These are phyloP conservation scores for Cliona cf. orientalis DNA, from an alignment of 37 sponge, comb jelly and placozoan genomes.

Conservation along the genomic window DNA sequence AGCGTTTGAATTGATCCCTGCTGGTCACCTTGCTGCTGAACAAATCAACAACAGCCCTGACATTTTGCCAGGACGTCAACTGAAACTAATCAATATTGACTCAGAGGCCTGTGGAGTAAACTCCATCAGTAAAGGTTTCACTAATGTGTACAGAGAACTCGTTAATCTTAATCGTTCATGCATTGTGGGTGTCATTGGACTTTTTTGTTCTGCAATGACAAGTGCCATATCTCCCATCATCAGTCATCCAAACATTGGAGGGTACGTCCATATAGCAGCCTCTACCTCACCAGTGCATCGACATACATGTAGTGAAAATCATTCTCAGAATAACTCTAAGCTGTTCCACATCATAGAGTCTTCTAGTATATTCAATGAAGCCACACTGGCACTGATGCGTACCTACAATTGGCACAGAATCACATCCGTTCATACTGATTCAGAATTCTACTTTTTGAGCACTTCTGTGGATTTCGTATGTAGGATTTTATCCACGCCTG, in stretches of 20 bases:
- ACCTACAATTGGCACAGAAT: constrained; percentile 13
- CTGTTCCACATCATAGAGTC: constrained; percentile 13
- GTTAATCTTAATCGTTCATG: neutral
- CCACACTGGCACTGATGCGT: constrained; percentile 26
- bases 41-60: constrained; percentile 48
- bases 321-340: no score
- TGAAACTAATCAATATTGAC: constrained; percentile 36
- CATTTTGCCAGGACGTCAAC: constrained; percentile 20
- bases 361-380: constrained; percentile 5
- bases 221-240: constrained; percentile 3
- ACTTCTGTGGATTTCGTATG: constrained; percentile 6
- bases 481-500: neutral
- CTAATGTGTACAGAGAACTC: neutral
- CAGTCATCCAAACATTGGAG: neutral
- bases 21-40: constrained; percentile 47
- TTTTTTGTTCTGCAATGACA: constrained; percentile 34
- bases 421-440: neutral
- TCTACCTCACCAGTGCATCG: constrained; percentile 31
- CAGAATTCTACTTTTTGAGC: constrained; percentile 5
- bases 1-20: constrained; percentile 46
- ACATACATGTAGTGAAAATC: neutral
- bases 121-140: no score
- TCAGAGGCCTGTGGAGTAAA: no score
- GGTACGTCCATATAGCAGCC: constrained; percentile 25
- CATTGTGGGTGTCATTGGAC: constrained; percentile 36